A percentile compares a stretch with the other conserved stretches of the same genome.
Evolutionary conservation across 2,113 vertebrate genomes (phyloP).

Genomic region (Oncorhynchus tshawytscha): DNA sequence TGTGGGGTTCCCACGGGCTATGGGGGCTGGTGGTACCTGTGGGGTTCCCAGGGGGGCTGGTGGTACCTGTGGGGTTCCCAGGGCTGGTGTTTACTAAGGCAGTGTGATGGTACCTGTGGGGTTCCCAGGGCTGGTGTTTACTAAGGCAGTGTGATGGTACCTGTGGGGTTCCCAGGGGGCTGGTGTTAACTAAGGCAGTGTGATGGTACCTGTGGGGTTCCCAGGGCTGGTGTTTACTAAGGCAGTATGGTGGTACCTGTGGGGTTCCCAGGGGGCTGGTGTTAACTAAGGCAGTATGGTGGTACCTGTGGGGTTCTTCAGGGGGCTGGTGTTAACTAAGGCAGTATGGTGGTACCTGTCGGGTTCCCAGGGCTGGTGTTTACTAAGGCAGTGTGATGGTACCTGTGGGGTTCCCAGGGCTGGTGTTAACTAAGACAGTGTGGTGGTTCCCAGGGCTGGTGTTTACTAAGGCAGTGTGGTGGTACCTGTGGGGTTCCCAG

Average conservation of each 20-base stretch:
- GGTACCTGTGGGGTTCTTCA: too few species aligned
- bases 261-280: too few species aligned
- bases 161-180: constrained; percentile 68
- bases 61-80: too few species aligned
- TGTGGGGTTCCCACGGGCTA: too few species aligned
- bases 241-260: too few species aligned
- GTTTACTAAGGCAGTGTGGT: constrained; percentile 52
- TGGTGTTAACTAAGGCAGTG: constrained; percentile 34
- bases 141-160: not conserved
- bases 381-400: constrained; percentile 39
- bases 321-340: too few species aligned
- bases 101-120: too few species aligned
- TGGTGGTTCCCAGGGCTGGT: constrained; percentile 69
- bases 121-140: too few species aligned
- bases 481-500: constrained; percentile 81
- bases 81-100: too few species aligned
- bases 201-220: constrained; percentile 75
- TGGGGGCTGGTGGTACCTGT: too few species aligned
- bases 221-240: constrained; percentile 63
- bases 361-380: constrained; percentile 81
- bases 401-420: constrained; percentile 88
- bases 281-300: too few species aligned
- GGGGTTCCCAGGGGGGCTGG: too few species aligned
- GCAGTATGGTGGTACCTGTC: constrained; percentile 51
- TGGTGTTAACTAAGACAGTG: constrained; percentile 40